Base-by-base conservation (phyloP, 1,140 invertebrate genomes). In the Cyrtorhinus lividipennis region DNA sequence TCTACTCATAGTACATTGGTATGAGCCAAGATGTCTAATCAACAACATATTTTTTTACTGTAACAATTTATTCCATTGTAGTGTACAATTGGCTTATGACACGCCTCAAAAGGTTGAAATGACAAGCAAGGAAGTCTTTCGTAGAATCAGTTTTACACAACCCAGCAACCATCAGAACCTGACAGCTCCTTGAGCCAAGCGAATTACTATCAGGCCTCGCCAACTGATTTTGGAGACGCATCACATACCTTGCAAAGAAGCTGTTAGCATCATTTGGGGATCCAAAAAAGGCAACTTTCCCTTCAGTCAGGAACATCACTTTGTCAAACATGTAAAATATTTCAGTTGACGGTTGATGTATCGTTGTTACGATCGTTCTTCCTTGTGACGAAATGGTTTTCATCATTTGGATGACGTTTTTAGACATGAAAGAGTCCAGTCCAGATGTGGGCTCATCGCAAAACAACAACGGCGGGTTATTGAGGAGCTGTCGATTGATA, bases 401-500 rank as follows among this genome's bases (percentile, higher is more conserved):
- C 64, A 93, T 73, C 66, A 90, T 86, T 69, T 85, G 83, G 15
- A 97, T 83, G 18, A 97, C 89, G 72, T 91, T 95, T 73, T 87
- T 80, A 0, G 81, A 95, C 84, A 89, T 90, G 66, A 86, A 90
- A 0, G 88, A 88, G 72, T 91, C 88, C 53, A 91, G 73, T 3
- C 87, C 88, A 0, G 87, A 95, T 0, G 95, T 98, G 0, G 95
- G 94, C 71, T 98, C 95, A 72, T 99, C 95, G 73, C 94, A 98
- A 71, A 98, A 93, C 80, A 98, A 83, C 30, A 99, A 74, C 1
- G 91, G 86, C 1, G 95, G 95, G 77, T 98, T 88, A 0, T 92
- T 98, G 22, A 98, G 76, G 15, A 84, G 75, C 81, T 82, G 64
- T 13, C 64, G 66, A 26, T 15, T 5, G 15, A 60, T 23, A 60